Evolutionary conservation across 2,113 vertebrate genomes (phyloP), one percentile per base, ranked within the genome.

Genomic region (Thamnaconus septentrionalis): DNA sequence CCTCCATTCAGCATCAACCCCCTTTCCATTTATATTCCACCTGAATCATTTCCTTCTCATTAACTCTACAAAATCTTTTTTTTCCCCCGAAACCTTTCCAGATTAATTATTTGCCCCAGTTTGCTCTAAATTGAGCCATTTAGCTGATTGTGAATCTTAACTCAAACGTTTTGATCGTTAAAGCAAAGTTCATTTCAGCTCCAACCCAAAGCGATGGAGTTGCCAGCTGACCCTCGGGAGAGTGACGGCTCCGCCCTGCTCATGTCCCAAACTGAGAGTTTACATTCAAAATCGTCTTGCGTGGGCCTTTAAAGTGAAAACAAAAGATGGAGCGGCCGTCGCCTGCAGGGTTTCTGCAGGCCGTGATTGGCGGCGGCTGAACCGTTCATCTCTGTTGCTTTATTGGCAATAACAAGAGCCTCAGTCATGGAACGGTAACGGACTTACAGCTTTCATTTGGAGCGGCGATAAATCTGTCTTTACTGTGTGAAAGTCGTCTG

Each of bases 21-120:
- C 18, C 18, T 31, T 31, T 31, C 18, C 18, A 31, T 31, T 31
- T 48, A 70, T 67, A 69, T 54, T 78, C 75, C 64, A 58, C 55
- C 85, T 80, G 52, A 83, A 85, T 85, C 76, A 78, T 83, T 83
- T 60, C 71, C 71, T 74, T 59, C 80, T 71, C 51, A n/a, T 52
- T 52, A 11, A 50, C 48, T 63, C 68, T 50, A 65, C 54, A 53
- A 45, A 75, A 66, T 81, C 50, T 50, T 71, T 80, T 69, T 80
- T 76, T 73, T 2, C 58, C 60, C 63, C 8, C 10, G 31, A 0
- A 53, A 64, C 45, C 40, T 53, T 70, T 63, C 64, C 79, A 79
- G 71, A 80, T 84, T 70, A 85, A 84, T 80, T 66, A 82, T 84
- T 72, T 79, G 75, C 48, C 82, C 82, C 71, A 75, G 66, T 61